Evolutionary conservation across 2,797 vertebrate species (phyloP).

Genomic region (Hybognathus amarus): DNA sequence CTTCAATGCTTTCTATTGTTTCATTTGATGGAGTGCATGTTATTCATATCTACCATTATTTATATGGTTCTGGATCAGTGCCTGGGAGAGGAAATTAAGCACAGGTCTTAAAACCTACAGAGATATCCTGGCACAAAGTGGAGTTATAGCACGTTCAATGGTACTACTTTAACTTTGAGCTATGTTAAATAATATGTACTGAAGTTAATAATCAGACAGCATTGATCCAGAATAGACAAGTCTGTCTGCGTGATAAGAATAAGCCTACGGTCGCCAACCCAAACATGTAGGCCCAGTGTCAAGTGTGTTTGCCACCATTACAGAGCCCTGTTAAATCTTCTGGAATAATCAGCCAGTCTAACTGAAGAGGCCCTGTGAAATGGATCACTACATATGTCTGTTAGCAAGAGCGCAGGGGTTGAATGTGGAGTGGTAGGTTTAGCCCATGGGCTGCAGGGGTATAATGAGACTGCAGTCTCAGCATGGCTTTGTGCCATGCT

Average conservation of each 20-base stretch:
- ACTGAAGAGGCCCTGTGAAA: conserved; percentile 47
- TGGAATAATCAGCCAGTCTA: conserved; percentile 36
- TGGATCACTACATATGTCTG: conserved; percentile 50
- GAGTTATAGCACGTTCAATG: conserved; percentile 1
- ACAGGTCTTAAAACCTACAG: conserved; percentile 12
- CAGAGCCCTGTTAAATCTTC: conserved; percentile 17
- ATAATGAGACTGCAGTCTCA: conserved; percentile 49
- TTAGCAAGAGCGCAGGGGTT: conserved; percentile 19
- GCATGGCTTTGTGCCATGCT: conserved; percentile 39
- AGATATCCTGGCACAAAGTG: conserved; percentile 12
- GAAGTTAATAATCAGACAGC: conserved; percentile 12
- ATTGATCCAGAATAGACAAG: conserved; percentile 15
- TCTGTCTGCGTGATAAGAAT: background rate
- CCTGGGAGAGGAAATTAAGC: conserved; percentile 17
- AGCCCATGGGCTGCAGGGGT: conserved; percentile 33
- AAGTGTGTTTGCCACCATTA: conserved; percentile 37
- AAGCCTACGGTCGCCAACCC: conserved; percentile 1
- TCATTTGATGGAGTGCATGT: conserved; percentile 47
- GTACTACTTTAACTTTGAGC: conserved; percentile 13
- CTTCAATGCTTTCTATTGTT: conserved; percentile 49
- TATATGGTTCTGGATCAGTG: conserved; percentile 25
- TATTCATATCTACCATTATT: conserved; percentile 58
- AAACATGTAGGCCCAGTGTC: conserved; percentile 15
- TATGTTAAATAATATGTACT: conserved; percentile 5
- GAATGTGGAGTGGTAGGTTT: conserved; percentile 19